A percentile compares a stretch with the other conserved stretches of the same genome.
These are phyloP conservation scores for Amiota communis DNA, from an alignment of 2,888 invertebrate genomes.

Conservation along the genomic window DNA sequence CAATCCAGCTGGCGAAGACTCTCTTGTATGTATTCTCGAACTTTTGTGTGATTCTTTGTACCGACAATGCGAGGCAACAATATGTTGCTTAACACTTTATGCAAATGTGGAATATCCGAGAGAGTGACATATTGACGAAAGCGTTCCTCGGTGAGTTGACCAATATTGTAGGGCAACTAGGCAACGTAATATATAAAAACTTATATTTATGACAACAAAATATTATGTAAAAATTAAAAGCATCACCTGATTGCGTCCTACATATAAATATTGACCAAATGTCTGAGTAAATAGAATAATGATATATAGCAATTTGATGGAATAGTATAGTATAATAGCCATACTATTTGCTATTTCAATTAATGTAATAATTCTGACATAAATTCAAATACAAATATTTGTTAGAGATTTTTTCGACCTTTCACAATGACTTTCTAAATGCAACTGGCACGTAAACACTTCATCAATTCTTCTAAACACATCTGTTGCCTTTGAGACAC, in stretches of 20 bases:
- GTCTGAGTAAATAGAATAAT: neutral
- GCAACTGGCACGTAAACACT: too few relatives aligned
- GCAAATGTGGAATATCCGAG: constrained; percentile 77
- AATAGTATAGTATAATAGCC: too few relatives aligned
- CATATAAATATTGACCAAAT: neutral
- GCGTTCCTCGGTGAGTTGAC: neutral
- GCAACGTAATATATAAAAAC: too few relatives aligned
- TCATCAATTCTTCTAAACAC: too few relatives aligned
- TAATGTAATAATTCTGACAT: too few relatives aligned
- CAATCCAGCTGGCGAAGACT: constrained; percentile 74
- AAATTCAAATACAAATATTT: too few relatives aligned
- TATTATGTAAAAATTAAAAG: neutral
- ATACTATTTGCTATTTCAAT: too few relatives aligned
- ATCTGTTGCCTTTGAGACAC: too few relatives aligned
- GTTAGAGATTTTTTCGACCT: too few relatives aligned
- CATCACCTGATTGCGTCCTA: neutral
- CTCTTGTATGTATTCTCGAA: constrained; percentile 77
- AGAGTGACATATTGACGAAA: constrained; percentile 73
- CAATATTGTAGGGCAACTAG: constrained; percentile 50
- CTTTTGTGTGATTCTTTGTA: constrained; percentile 80
- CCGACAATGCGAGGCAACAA: constrained; percentile 87
- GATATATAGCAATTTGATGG: too few relatives aligned
- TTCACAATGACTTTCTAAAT: too few relatives aligned
- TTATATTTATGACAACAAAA: neutral
- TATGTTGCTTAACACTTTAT: constrained; percentile 81